Evolutionary conservation across 2,113 vertebrate genomes (phyloP), one percentile per base, ranked within the genome.

Genomic region (Rana temporaria): DNA sequence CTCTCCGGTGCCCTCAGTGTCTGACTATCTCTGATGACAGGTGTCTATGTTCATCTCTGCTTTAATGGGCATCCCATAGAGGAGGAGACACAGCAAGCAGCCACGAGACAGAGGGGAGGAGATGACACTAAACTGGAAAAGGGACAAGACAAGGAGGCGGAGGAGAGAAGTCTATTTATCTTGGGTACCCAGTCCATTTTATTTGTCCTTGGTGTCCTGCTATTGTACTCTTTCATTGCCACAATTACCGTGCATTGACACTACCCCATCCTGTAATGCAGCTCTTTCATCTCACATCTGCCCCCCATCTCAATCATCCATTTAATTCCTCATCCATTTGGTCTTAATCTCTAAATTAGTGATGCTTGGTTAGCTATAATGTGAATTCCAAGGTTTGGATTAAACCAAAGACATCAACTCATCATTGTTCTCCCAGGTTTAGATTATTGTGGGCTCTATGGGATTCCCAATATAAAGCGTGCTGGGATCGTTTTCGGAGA

Each of bases 211-310:
- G 64, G 62, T 42, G 52, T 38, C 38, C 20, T 66, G 30, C 24
- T 62, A 76, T 83, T 82, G 62, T 82, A 9, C 15, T 52, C 64
- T 68, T 83, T 83, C 52, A 83, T 76, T 56, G 64, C 71, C 66
- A 48, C 53, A 66, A 52, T 65, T 67, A 66, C 32, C 55, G 32
- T n/a, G 53, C 53, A 75, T 66, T 48, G 59, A 66, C 48, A 76
- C 73, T 62, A 53, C 22, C 72, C 62, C 65, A 57, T 76, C 71
- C 81, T 68, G 32, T 55, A n/a, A 52, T 52, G 56, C 42, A 38
- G 19, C 52, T 26, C 62, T 66, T 82, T 73, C 80, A 82, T 74
- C 69, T 53, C 62, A 26, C 81, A 83, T 83, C 81, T 83, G 81
- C 72, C 65, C 53, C n/a, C 20, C 30, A 53, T 82, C 55, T 71